These are phyloP conservation scores for Norana najaformis DNA, from an alignment of 2,888 invertebrate genomes.

Conservation along the genomic window DNA sequence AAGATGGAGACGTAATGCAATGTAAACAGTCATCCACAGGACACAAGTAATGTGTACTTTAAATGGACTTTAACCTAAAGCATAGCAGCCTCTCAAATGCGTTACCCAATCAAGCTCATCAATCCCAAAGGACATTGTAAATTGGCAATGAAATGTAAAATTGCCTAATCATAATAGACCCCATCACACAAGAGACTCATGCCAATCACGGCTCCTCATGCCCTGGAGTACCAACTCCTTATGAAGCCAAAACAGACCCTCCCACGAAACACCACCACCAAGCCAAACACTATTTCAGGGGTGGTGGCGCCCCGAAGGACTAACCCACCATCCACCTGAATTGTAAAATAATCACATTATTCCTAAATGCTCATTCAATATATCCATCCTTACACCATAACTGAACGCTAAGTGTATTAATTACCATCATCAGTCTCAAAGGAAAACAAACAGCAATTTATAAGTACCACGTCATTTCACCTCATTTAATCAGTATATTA, in stretches of 20 bases:
- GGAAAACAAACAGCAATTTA: too few relatives aligned
- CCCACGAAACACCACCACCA: too few relatives aligned
- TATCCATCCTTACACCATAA: background rate
- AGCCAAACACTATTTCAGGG: background rate
- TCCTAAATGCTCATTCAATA: slow-evolving; percentile 4
- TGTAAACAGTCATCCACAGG: background rate
- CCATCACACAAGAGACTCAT: background rate
- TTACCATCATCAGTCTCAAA: background rate
- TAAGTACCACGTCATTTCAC: background rate
- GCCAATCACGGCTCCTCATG: background rate
- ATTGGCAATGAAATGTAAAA: background rate
- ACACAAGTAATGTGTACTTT: background rate
- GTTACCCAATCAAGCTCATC: background rate
- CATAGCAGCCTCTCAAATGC: too few relatives aligned
- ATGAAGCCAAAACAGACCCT: background rate
- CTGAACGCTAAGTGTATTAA: background rate
- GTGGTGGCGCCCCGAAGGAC: background rate
- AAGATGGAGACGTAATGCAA: background rate
- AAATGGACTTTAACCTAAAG: background rate
- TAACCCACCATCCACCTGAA: too few relatives aligned
- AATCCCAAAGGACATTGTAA: background rate
- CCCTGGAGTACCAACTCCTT: slow-evolving; percentile 5
- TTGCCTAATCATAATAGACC: background rate
- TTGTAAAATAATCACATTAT: background rate
- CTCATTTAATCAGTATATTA: background rate